A percentile compares a stretch with the other conserved stretches of the same genome.
Conservation (phyloP, 2,888 invertebrate species). For the Listrodromus nycthemerus region DNA sequence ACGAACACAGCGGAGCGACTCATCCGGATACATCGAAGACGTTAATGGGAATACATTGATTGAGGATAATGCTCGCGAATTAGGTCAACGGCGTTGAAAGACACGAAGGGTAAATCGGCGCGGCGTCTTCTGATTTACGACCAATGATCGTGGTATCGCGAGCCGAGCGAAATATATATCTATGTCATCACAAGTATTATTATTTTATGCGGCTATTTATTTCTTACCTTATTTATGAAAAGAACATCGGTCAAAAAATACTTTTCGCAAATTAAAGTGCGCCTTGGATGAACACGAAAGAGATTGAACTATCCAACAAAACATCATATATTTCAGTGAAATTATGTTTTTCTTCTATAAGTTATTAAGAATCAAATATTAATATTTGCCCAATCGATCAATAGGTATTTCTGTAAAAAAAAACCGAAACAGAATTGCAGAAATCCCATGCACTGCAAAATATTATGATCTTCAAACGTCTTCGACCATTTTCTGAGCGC, state of each 20-base stretch:
- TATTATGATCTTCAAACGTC: background rate
- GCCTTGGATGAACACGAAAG: background rate
- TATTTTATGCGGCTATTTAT: background rate
- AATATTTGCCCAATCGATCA: background rate
- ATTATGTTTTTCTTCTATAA: background rate
- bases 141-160: background rate
- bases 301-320: background rate
- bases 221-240: background rate
- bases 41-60: conserved; percentile 11
- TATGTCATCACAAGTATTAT: background rate
- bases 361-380: background rate
- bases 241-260: background rate
- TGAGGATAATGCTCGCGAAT: conserved; percentile 33
- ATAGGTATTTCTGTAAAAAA: background rate
- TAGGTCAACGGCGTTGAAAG: conserved; percentile 37
- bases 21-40: background rate
- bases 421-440: background rate
- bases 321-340: background rate
- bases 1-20: background rate
- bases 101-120: conserved; percentile 10
- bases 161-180: background rate
- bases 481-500: background rate
- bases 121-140: conserved; percentile 23
- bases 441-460: background rate
- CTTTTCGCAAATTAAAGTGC: background rate